A percentile compares a stretch with the other conserved stretches of the same genome.
Conservation (phyloP, 2,888 invertebrate genomes). For the Tethea ocularis region DNA sequence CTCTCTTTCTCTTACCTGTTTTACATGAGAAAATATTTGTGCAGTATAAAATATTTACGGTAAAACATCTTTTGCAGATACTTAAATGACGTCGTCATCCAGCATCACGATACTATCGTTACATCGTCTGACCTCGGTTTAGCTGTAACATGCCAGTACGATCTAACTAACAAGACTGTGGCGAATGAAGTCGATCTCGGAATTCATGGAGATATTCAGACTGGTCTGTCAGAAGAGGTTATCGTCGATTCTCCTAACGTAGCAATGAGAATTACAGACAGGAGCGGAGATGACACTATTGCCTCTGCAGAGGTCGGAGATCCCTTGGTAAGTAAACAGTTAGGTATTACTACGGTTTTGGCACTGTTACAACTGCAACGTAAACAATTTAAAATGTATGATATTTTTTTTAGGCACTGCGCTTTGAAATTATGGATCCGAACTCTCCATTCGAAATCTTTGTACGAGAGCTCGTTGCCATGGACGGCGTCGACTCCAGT, state of each 20-base stretch:
- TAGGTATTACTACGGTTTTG: conserved; percentile 12
- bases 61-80: conserved; percentile 73
- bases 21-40: neutral
- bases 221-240: conserved; percentile 94
- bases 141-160: conserved; percentile 97
- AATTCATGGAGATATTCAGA: conserved; percentile 94
- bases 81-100: conserved; percentile 96
- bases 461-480: conserved; percentile 95
- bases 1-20: conserved; percentile 1
- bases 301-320: conserved; percentile 96
- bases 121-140: conserved; percentile 96
- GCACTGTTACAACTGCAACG: conserved; percentile 4
- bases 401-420: conserved; percentile 86
- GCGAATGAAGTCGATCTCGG: conserved; percentile 96
- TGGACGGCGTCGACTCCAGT: conserved; percentile 96
- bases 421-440: conserved; percentile 96
- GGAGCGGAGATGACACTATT: conserved; percentile 92
- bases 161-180: conserved; percentile 96
- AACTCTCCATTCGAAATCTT: conserved; percentile 98
- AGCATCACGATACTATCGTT: conserved; percentile 97
- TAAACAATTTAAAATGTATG: neutral
- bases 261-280: conserved; percentile 95
- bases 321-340: conserved; percentile 84
- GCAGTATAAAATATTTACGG: conserved; percentile 18
- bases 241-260: conserved; percentile 97